These are phyloP conservation scores for Oryzias melastigma DNA, from an alignment of 2,113 vertebrate species.

Conservation along the genomic window DNA sequence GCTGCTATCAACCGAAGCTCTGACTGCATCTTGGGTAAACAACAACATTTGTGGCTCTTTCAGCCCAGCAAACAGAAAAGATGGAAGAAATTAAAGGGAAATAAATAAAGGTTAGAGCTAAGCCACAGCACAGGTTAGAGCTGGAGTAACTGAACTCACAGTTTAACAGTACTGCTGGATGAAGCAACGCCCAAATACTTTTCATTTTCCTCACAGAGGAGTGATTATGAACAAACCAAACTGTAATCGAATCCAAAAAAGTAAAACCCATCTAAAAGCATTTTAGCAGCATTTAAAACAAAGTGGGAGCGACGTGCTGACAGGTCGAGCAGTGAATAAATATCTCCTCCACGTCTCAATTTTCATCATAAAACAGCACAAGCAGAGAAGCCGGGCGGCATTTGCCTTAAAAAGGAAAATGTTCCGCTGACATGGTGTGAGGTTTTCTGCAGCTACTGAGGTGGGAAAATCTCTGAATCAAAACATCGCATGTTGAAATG, in stretches of 20 bases:
- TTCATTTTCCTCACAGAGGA: constrained; percentile 29
- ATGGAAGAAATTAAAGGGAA: constrained; percentile 52
- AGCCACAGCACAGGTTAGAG: constrained; percentile 23
- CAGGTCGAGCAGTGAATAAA: constrained; percentile 22
- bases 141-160: constrained; percentile 20
- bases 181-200: background rate
- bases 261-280: constrained; percentile 4
- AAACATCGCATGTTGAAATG: constrained; percentile 12
- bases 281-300: constrained; percentile 5
- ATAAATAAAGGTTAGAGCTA: constrained; percentile 4
- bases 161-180: background rate
- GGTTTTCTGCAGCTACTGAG: constrained; percentile 41
- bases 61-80: constrained; percentile 58
- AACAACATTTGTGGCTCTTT: constrained; percentile 33
- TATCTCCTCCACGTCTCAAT: constrained; percentile 30
- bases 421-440: constrained; percentile 39
- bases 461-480: constrained; percentile 23
- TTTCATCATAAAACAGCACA: constrained; percentile 46
- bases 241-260: background rate
- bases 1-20: constrained; percentile 17
- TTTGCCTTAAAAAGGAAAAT: constrained; percentile 40
- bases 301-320: constrained; percentile 19
- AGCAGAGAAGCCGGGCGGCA: constrained; percentile 12
- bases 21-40: constrained; percentile 43
- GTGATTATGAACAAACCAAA: constrained; percentile 1